phyloP scores from a whole-genome alignment of 1,140 invertebrate genomes.

The Drosophila cardini region DNA sequence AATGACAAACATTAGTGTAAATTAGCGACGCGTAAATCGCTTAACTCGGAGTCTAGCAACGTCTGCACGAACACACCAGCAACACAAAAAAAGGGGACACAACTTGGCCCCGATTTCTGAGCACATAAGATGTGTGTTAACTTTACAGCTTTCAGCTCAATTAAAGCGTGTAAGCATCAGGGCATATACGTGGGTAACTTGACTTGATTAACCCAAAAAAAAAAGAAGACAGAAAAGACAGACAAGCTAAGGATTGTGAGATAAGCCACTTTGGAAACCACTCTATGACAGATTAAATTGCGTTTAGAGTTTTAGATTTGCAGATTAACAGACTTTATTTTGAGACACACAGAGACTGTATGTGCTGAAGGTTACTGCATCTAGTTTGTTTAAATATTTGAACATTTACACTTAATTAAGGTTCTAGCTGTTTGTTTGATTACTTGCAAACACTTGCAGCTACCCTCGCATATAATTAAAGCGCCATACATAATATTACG shows the following conservation, averaged over 20 bases:
- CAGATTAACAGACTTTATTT: background rate
- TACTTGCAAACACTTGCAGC: constrained; percentile 2
- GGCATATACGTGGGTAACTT: constrained; percentile 12
- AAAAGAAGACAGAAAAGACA: background rate
- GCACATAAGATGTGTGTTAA: constrained; percentile 44
- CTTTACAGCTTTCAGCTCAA: constrained; percentile 63
- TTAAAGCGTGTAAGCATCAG: constrained; percentile 48
- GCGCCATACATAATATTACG: background rate
- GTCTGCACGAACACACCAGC: background rate
- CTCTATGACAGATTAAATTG: constrained; percentile 3
- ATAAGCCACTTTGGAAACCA: constrained; percentile 10
- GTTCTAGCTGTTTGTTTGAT: too few relatives aligned
- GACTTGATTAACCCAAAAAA: constrained; percentile 19
- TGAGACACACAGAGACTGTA: too few relatives aligned
- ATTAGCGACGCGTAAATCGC: constrained; percentile 80
- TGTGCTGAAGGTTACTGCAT: too few relatives aligned
- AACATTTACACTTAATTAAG: too few relatives aligned
- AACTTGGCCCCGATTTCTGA: constrained; percentile 27
- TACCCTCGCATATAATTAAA: constrained; percentile 29
- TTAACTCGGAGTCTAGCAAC: constrained; percentile 57
- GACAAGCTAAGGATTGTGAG: background rate
- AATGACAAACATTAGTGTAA: constrained; percentile 79
- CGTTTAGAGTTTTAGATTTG: background rate
- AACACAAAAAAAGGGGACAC: constrained; percentile 11
- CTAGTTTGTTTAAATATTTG: too few relatives aligned